Evolutionary conservation across 2,113 vertebrate genomes (phyloP).

Genomic region (Motacilla alba): DNA sequence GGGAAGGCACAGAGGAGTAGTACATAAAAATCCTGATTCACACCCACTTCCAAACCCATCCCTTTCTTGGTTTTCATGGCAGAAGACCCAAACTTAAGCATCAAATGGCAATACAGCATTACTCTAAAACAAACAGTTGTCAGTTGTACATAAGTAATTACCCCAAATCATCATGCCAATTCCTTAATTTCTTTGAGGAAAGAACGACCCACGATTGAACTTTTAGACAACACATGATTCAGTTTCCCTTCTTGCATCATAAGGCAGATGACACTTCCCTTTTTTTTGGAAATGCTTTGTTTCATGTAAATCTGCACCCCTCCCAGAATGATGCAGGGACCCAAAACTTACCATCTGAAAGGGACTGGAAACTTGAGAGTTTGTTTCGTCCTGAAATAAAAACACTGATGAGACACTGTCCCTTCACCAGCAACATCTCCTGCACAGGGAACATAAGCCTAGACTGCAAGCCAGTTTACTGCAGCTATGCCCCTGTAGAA

Average conservation of each 20-base stretch:
- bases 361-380: conserved; percentile 79
- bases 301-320: not conserved
- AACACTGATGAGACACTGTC: not conserved
- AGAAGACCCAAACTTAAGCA: not conserved
- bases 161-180: not conserved
- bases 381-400: conserved; percentile 79
- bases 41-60: not conserved
- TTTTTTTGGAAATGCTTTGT: not conserved
- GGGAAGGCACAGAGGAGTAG: conserved; percentile 7
- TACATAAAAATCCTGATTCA: not conserved
- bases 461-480: not conserved
- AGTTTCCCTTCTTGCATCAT: not conserved
- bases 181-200: not conserved
- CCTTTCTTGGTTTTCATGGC: not conserved
- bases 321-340: not conserved
- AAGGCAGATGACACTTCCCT: not conserved
- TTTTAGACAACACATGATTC: not conserved
- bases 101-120: not conserved
- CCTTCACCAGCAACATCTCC: not conserved
- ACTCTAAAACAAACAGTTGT: not conserved
- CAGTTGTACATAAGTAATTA: not conserved
- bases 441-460: not conserved
- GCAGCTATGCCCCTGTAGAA: not conserved
- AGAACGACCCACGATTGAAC: not conserved
- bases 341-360: conserved; percentile 83